Conservation (phyloP, 2,888 invertebrate species). For the Spialia ferax region DNA sequence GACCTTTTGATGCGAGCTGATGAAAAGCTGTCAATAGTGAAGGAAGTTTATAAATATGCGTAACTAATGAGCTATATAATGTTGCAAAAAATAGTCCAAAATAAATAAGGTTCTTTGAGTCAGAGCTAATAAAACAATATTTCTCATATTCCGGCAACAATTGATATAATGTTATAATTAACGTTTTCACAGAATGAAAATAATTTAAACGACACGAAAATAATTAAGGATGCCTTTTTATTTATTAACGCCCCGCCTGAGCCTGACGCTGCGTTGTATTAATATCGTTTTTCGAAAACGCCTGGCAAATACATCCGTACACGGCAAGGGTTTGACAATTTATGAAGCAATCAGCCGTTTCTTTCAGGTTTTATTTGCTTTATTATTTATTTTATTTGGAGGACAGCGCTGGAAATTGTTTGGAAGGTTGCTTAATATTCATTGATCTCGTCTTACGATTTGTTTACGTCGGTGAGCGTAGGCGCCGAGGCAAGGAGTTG, state of each 20-base stretch:
- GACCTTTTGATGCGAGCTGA: slow-evolving; percentile 16
- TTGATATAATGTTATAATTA: not conserved
- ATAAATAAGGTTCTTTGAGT: too few species aligned
- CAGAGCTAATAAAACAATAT: too few species aligned
- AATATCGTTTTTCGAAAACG: slow-evolving; percentile 66
- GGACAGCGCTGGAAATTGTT: slow-evolving; percentile 75
- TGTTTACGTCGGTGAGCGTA: slow-evolving; percentile 73
- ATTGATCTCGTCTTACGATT: slow-evolving; percentile 79
- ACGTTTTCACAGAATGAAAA: not conserved
- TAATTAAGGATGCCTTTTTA: slow-evolving; percentile 55
- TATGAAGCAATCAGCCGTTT: slow-evolving; percentile 81
- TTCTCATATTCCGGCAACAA: not conserved
- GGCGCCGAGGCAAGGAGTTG: slow-evolving; percentile 67
- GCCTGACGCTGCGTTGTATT: slow-evolving; percentile 43
- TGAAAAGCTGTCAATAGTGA: not conserved
- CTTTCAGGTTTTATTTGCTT: slow-evolving; percentile 73
- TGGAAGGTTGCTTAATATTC: slow-evolving; percentile 80
- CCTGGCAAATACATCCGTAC: slow-evolving; percentile 61
- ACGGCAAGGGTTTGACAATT: slow-evolving; percentile 75
- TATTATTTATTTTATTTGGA: slow-evolving; percentile 76
- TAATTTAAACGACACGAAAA: slow-evolving; percentile 14
- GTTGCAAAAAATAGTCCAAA: too few species aligned
- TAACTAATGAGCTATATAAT: too few species aligned
- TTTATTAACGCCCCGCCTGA: slow-evolving; percentile 56
- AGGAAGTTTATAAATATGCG: not conserved